These are phyloP conservation scores for Petaurus breviceps DNA, from an alignment of 2,113 vertebrate genomes.

Conservation along the genomic window DNA sequence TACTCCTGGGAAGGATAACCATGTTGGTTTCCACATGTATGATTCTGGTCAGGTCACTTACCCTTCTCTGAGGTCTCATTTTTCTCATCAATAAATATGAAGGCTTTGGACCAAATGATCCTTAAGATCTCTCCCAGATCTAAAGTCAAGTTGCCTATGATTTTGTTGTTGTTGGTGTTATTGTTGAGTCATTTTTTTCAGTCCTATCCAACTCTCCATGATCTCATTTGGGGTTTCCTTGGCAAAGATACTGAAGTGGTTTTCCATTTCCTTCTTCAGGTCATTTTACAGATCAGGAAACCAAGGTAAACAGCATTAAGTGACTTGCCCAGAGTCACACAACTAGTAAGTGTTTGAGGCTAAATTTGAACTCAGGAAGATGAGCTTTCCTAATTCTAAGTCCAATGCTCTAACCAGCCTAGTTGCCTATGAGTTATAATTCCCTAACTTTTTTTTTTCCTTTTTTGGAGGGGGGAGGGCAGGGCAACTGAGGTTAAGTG, in stretches of 20 bases:
- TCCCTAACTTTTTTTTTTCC: too few species aligned
- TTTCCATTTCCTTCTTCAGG: not conserved
- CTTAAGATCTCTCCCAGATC: not conserved
- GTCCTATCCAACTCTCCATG: not conserved
- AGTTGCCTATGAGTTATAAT: not conserved
- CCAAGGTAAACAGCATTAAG: not conserved
- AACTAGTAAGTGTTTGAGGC: too few species aligned
- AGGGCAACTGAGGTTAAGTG: too few species aligned
- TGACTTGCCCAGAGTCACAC: too few species aligned
- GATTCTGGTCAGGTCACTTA: not conserved
- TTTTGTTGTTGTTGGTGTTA: not conserved
- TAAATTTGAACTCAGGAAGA: too few species aligned
- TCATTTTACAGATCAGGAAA: not conserved
- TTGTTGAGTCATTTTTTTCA: not conserved
- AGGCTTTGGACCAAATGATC: not conserved
- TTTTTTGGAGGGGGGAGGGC: too few species aligned
- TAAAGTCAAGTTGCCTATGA: not conserved
- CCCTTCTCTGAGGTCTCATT: not conserved
- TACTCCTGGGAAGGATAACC: not conserved
- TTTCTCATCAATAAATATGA: not conserved
- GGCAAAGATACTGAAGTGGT: not conserved
- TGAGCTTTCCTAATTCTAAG: too few species aligned
- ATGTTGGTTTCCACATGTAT: not conserved
- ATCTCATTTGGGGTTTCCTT: not conserved
- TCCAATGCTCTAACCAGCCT: too few species aligned